Base-by-base conservation (phyloP, 2,888 invertebrate genomes). In the Anaspis maculata region DNA sequence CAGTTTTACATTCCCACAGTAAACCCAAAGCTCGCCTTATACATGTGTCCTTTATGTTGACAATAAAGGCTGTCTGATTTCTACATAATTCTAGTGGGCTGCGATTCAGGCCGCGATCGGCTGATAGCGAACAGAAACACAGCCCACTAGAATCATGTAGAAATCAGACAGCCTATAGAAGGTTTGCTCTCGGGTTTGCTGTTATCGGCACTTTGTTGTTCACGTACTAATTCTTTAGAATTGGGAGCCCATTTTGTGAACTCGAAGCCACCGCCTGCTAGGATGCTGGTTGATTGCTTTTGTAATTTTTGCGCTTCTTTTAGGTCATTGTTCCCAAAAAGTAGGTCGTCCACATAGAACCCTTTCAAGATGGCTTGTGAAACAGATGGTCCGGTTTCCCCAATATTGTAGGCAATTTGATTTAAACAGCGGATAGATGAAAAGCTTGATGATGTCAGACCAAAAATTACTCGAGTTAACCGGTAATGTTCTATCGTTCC, bases 281-380 rank as follows among this genome's bases (percentile, higher is more conserved):
- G 21, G 21, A 21, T 12, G 3, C 12, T 21, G 6, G 7, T 19
- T 10, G 5, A 7, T 7, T 10, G 14, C 13, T 19, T 9, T 19
- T 9, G 19, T 19, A 19, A 19, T 6, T 19, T 19, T 19, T 6
- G 5, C 6, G 19, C 19, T 7, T 11, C 28, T 28, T 15, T 12
- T 13, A 28, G 11, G 5, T 24, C 9, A 13, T 31, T 7, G 3
- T 3, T n/a, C 10, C 31, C 25, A 10, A 4, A 25, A 2, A 31
- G 9, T 2, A 25, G 12, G 16, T 31, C 31, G 12, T 31, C 31
- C 3, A 31, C 12, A 25, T 31, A 31, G 16, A 31, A 31, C n/a
- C n/a, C 7, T 7, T 6, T 4, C 4, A 3, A 11, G 2, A 31
- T 25, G 3, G 7, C 3, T 4, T 3, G 3, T 3, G 3, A 3